A percentile compares a stretch with the other conserved stretches of the same genome.
phyloP scores from a whole-genome alignment of 2,888 invertebrate species.

The Congeria kusceri region DNA sequence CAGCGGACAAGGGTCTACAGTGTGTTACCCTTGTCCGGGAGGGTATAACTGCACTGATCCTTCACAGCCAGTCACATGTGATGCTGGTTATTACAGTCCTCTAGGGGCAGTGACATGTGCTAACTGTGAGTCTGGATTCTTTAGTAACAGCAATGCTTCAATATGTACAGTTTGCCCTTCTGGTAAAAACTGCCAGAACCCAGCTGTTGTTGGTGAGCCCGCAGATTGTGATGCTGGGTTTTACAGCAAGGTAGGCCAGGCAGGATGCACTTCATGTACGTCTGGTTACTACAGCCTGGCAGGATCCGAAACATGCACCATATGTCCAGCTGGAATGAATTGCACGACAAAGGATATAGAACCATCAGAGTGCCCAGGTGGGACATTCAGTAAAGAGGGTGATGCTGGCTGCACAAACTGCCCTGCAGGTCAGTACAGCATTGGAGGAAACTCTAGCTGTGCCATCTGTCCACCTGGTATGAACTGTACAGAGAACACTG shows the following conservation, averaged over 20 bases:
- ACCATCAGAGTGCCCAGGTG: conserved; percentile 63
- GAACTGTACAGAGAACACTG: conserved; percentile 44
- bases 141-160: conserved; percentile 62
- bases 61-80: conserved; percentile 47
- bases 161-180: conserved; percentile 69
- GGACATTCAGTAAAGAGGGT: conserved; percentile 65
- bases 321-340: conserved; percentile 72
- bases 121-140: conserved; percentile 60
- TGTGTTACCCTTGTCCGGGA: conserved; percentile 66
- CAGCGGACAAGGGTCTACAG: conserved; percentile 60
- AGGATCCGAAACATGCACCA: conserved; percentile 68
- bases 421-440: conserved; percentile 65
- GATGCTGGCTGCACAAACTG: conserved; percentile 59
- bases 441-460: conserved; percentile 41
- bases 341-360: conserved; percentile 54
- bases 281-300: conserved; percentile 65
- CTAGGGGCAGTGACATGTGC: conserved; percentile 48
- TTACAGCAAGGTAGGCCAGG: conserved; percentile 75
- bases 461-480: conserved; percentile 63
- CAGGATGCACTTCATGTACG: conserved; percentile 72
- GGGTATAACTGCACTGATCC: conserved; percentile 54
- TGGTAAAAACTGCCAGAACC: conserved; percentile 55
- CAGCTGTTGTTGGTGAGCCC: conserved; percentile 54
- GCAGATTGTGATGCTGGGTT: conserved; percentile 74
- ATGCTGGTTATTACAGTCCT: conserved; percentile 63